These are phyloP conservation scores for Rapana venosa DNA, from an alignment of 2,888 invertebrate genomes.

Conservation along the genomic window DNA sequence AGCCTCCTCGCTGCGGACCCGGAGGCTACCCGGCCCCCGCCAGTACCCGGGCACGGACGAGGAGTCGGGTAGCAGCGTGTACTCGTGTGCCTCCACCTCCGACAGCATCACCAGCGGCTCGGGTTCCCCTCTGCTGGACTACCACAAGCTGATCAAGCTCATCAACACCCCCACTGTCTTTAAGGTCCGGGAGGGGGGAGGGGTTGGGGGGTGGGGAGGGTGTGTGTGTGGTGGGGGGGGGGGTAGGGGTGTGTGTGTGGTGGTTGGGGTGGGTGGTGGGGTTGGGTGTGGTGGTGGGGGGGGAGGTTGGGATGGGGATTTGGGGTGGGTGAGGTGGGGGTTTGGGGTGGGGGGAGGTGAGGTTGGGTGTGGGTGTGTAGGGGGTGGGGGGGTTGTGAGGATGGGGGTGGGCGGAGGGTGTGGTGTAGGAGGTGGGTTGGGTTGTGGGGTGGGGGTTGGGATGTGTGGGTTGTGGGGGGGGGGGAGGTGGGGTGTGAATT, in stretches of 20 bases:
- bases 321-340: not conserved
- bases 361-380: not conserved
- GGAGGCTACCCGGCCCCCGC: not conserved
- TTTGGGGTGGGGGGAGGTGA: not conserved
- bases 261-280: not conserved
- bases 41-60: slow-evolving; percentile 19
- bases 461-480: not conserved
- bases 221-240: not conserved
- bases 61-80: slow-evolving; percentile 45
- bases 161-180: slow-evolving; percentile 63
- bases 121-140: slow-evolving; percentile 58
- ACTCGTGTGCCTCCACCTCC: slow-evolving; percentile 49
- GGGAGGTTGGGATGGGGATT: not conserved
- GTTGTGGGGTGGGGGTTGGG: not conserved
- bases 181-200: slow-evolving; percentile 53
- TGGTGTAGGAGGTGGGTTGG: not conserved
- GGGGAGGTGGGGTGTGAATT: not conserved
- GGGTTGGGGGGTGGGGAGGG: not conserved
- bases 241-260: not conserved
- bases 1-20: not conserved
- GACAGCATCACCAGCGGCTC: slow-evolving; percentile 51
- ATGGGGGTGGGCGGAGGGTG: too few species aligned
- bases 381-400: not conserved
- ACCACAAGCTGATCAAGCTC: slow-evolving; percentile 61
- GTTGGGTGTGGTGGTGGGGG: not conserved